Evolutionary conservation across 2,113 vertebrate species (phyloP).

Genomic region (Ranitomeya variabilis): DNA sequence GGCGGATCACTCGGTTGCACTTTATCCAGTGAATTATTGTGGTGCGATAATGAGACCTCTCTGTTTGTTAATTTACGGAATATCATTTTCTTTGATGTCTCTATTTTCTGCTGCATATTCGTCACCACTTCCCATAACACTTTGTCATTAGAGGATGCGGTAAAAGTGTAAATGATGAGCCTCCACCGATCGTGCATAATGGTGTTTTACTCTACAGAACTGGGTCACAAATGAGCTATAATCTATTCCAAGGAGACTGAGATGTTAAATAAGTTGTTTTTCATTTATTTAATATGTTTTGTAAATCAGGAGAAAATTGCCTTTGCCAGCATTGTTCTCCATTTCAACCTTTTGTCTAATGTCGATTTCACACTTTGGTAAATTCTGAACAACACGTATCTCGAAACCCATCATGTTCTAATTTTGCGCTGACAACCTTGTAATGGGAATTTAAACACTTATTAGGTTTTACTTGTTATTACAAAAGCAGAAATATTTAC

Average conservation of each 20-base stretch:
- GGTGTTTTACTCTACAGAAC: neutral
- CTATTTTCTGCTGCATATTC: neutral
- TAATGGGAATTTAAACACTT: conserved; percentile 67
- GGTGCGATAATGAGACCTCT: neutral
- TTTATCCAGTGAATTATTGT: neutral
- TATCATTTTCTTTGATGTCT: neutral
- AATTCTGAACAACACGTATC: conserved; percentile 63
- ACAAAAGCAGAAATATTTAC: conserved; percentile 49
- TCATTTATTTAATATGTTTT: conserved; percentile 37
- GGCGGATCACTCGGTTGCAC: too few relatives aligned
- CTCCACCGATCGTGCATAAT: neutral
- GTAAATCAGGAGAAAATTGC: conserved; percentile 53
- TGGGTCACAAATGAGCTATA: conserved; percentile 11
- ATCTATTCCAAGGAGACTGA: conserved; percentile 36
- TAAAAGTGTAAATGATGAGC: neutral
- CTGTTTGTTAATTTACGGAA: neutral
- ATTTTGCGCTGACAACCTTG: conserved; percentile 68
- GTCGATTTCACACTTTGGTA: conserved; percentile 62
- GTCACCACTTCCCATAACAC: neutral
- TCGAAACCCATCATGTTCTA: conserved; percentile 58
- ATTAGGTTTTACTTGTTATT: conserved; percentile 64
- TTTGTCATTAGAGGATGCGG: neutral
- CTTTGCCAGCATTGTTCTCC: conserved; percentile 52
- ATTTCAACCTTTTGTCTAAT: conserved; percentile 65
- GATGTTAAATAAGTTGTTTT: conserved; percentile 45